Percentiles rank a stretch among this genome's conserved stretches.
Conservation (phyloP, 2,113 vertebrate species). For the Coryphaenoides rupestris region DNA sequence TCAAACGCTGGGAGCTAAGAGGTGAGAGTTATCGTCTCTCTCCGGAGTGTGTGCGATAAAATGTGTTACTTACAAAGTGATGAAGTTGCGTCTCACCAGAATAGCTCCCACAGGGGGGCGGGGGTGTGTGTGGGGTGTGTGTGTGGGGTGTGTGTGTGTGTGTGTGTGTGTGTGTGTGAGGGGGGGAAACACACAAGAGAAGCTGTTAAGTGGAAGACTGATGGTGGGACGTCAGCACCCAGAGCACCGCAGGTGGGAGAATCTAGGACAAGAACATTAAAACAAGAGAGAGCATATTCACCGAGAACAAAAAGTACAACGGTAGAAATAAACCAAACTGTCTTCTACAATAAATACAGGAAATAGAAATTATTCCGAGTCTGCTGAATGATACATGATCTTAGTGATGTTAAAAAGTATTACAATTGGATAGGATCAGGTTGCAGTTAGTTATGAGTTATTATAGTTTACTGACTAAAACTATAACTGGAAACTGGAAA, state of each 20-base stretch:
- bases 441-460: no score
- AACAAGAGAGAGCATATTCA: slow-evolving; percentile 28
- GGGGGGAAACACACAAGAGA: slow-evolving; percentile 25
- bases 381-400: no score
- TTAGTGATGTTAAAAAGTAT: no score
- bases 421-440: no score
- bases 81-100: slow-evolving; percentile 40
- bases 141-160: slow-evolving; percentile 7
- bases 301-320: slow-evolving; percentile 10
- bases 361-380: background rate
- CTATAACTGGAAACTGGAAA: no score
- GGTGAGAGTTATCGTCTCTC: slow-evolving; percentile 26
- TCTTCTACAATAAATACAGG: background rate
- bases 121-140: slow-evolving; percentile 6
- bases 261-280: slow-evolving; percentile 56
- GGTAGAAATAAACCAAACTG: background rate
- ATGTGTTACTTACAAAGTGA: slow-evolving; percentile 41
- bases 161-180: slow-evolving; percentile 6
- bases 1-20: slow-evolving; percentile 26
- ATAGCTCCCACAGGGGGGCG: slow-evolving; percentile 40
- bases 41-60: slow-evolving; percentile 26
- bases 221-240: slow-evolving; percentile 39
- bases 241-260: slow-evolving; percentile 51
- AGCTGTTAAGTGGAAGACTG: slow-evolving; percentile 36
- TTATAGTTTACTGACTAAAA: no score